A percentile compares a stretch with the other conserved stretches of the same genome.
Evolutionary conservation across 2,113 vertebrate genomes (phyloP).

Genomic region (Triplophysa dalaica): DNA sequence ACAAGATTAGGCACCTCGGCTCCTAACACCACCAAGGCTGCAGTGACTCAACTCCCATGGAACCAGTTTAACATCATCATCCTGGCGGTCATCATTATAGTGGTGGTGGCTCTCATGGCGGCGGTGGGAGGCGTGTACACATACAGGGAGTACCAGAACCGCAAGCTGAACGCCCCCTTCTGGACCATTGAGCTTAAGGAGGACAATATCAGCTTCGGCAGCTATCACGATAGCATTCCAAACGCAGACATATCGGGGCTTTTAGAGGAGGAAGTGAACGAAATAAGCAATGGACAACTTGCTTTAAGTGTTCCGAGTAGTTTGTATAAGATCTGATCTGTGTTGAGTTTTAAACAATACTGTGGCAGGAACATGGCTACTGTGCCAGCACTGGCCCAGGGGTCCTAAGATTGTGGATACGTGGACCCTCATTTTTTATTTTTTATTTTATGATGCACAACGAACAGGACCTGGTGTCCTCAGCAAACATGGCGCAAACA

Average conservation of each 20-base stretch:
- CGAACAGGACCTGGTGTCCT: background rate
- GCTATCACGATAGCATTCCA: slow-evolving; percentile 88
- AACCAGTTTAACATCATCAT: slow-evolving; percentile 87
- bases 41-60: slow-evolving; percentile 79
- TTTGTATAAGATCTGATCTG: slow-evolving; percentile 78
- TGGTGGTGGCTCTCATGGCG: slow-evolving; percentile 80
- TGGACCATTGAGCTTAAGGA: slow-evolving; percentile 91
- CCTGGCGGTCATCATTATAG: slow-evolving; percentile 82
- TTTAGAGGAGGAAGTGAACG: slow-evolving; percentile 80
- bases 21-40: slow-evolving; percentile 73
- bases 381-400: background rate
- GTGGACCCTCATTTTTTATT: background rate
- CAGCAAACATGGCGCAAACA: background rate
- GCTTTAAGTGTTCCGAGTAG: slow-evolving; percentile 79
- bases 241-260: slow-evolving; percentile 83
- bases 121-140: slow-evolving; percentile 83
- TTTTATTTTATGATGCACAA: background rate
- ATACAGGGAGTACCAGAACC: slow-evolving; percentile 84
- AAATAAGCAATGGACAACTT: slow-evolving; percentile 82
- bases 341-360: background rate
- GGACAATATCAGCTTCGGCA: slow-evolving; percentile 89
- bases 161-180: slow-evolving; percentile 85
- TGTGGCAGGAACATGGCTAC: slow-evolving; percentile 5
- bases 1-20: slow-evolving; percentile 71
- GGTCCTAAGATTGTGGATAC: background rate